Base-by-base conservation (phyloP, 2,113 vertebrate genomes). In the Solea senegalensis region DNA sequence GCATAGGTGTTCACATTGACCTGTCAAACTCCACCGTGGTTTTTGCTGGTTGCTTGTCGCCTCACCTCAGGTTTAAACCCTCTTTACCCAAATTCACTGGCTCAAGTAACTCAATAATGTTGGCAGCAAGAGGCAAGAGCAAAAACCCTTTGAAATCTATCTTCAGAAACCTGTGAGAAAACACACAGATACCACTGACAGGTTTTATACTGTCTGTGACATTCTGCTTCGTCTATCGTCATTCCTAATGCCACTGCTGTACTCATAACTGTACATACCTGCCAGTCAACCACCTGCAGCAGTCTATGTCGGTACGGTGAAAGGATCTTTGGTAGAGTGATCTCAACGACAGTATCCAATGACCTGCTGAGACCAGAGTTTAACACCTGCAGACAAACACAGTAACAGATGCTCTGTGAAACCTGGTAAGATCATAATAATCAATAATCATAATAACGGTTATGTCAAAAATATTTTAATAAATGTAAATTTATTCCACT, bases 351-450 rank as follows among this genome's bases (percentile, higher is more conserved):
- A 8, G 95, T 93, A 45, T 93, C 89, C 16, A 94, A 84, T 79
- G 95, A 94, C 85, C 94, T 92, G 90, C 97, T 96, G 75, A 93
- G 94, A 65, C 97, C 98, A 3, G 83, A 91, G 88, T 94, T 99
- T 51, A 97, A 92, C 70, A 98, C 95, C 98, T 99, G 81, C 67
- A 77, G 14, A 78, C 21, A 59, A 9, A 82, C n/a, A 66, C 52
- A 74, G 50, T 11, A 45, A 52, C 43, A 63, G 7, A 46, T 27
- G 21, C 12, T 4, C 15, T 28, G 39, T 15, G 5, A 9, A 7
- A 61, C 28, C 12, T 15, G 21, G 43, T 14, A 48, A 1, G 4
- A 4, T 13, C 11, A 4, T 48, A 13, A 48, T 13, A 48, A 10
- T 14, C 5, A 14, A 48, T 48, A 14, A 48, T 48, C 45, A 11